Base-by-base conservation (phyloP, 2,888 invertebrate genomes). In the Timandra comae region DNA sequence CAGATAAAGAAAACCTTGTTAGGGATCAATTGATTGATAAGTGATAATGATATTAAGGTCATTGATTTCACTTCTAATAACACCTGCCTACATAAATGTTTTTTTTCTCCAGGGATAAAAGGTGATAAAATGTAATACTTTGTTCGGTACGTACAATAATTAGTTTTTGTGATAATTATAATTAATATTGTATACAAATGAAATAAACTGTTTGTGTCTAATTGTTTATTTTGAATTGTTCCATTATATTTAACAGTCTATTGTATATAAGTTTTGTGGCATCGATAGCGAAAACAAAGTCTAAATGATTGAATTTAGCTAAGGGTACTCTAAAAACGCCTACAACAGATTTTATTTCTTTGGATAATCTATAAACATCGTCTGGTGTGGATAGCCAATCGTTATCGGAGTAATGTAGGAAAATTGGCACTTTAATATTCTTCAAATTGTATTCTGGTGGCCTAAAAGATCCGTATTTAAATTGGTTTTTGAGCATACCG, bases 201-300 rank as follows among this genome's bases (percentile, higher is more conserved):
- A 46, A 44, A 41, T 41, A 40, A 33, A 28, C 31, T 33, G 4
- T 33, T 21, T 13, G 28, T 29, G 43, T 20, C 39, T 20, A 12
- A 12, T 13, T 33, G 44, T 57, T 66, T 50, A 57, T 39, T n/a
- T 62, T 57, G 45, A 79, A 86, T 32, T 63, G 63, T 7, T 49
- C 48, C 79, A 88, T 81, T 27, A 87, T 78, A 22, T 75, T 79
- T 3, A 87, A 28, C 50, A 84, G 47, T 42, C 87, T 63, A 48
- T 88, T 56, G 51, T 92, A 91, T 0, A 92, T 69, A 23, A 91
- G 65, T 28, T 68, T 76, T 11, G 88, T 85, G 0, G 88, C 90
- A 52, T 89, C 80, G 29, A 77, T 87, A 2, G 86, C 88, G 51
- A 87, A 88, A 2, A 89, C 71, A 46, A 89, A 88, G 53, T 90